Base-by-base conservation (phyloP, 23 tunicate genomes). In the Halocynthia roretzi region DNA sequence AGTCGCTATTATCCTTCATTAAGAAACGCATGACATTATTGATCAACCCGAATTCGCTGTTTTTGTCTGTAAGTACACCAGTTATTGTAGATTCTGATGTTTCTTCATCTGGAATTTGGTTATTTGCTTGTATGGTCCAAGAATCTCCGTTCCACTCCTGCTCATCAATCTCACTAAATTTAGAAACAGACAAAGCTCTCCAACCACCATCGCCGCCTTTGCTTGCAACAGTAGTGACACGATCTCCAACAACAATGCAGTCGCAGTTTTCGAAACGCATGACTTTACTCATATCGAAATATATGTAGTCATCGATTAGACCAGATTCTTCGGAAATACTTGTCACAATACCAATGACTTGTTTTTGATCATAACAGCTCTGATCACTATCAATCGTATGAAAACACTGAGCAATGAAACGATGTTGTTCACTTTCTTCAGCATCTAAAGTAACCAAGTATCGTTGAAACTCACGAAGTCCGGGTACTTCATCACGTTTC, bases 171-270 rank as follows among this genome's bases (percentile, higher is more conserved):
- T 17, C 21, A 10, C 56, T 18, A 7, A 21, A 5, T 54, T 50
- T 54, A 56, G 56, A 6, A 17, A 74, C 78, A 14, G 22, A 17
- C 10, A 15, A 17, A 8, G 78, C 78, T 54, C 20, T 89, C 96
- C 96, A 89, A 56, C 96, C 96, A 11, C 96, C 80, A 18, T 71
- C 68, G 15, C 76, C 72, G 1, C 81, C 57, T 14, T 31, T 31
- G 19, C 58, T 68, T 12, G 82, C 83, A 19, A 77, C 83, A 31
- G 76, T 86, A 20, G 62, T 68, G 9, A 87, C 93, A 52, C 21
- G 52, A 57, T 87, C 93, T 10, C 93, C 93, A 71, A 81, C 63
- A 19, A 70, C 53, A 20, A 74, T 80, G 11, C 7, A 53, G 62
- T 69, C 76, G n/a, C 72, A 77, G 75, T 71, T 81, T 6, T 77